Base-by-base conservation (phyloP, 2,797 vertebrate genomes). In the Syngnathus acus region DNA sequence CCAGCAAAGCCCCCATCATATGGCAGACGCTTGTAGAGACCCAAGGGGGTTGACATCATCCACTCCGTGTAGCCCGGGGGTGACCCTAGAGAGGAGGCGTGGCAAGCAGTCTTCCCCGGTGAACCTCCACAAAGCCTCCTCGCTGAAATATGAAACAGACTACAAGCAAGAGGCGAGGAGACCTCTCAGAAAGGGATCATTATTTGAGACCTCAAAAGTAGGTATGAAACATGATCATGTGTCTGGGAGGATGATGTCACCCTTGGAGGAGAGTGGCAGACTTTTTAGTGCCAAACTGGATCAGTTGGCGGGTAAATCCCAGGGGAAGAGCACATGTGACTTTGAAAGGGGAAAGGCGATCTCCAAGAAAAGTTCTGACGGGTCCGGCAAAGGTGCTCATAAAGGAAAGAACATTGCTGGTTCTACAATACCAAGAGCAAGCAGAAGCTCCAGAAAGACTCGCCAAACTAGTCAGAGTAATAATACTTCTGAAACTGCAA, bases 201-300 rank as follows among this genome's bases (percentile, higher is more conserved):
- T 78, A 64, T 87, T 86, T 51, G 91, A 87, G 71, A 86, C 69
- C 0, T 70, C 91, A 70, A 87, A 84, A 68, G 40, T 78, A 50
- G 82, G 83, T 62, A 73, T 84, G 64, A 91, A 92, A 76, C 81
- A 83, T 0, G 93, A 94, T 1, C 89, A 91, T 42, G 69, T 82
- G 38, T 70, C 66, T 65, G 73, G 79, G 73, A 93, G 88, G 73
- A 65, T 71, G 21, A 94, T 88, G 82, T 93, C 92, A 1, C 77
- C 90, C 43, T 79, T 55, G 21, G 84, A 87, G 4, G 92, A 94
- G 32, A 94, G 92, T 70, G 92, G 95, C 79, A 95, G 92, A 77
- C 90, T 95, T 64, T 97, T 97, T 80, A 96, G 87, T 60, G 91
- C 92, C 75, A 98, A 95, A 88, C 82, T 95, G 64, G 94, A 98